These are phyloP conservation scores for Caenorhabditis sp. DNA, from an alignment of 2,888 invertebrate species.

Conservation along the genomic window DNA sequence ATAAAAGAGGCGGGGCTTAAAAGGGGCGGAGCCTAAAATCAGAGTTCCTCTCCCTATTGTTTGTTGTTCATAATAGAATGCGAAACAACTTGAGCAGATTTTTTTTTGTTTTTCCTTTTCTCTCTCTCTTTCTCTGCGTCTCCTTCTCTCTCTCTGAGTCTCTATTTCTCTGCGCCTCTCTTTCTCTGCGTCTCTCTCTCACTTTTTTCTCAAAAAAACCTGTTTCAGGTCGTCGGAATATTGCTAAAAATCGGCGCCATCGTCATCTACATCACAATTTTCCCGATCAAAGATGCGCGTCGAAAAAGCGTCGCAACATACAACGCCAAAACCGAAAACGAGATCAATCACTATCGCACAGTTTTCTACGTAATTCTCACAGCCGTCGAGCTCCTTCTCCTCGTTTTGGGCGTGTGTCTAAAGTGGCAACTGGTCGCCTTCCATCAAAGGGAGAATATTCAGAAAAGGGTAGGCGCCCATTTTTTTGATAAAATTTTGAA, in stretches of 20 bases:
- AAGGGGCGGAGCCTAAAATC: too few species aligned
- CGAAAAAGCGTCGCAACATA: not conserved
- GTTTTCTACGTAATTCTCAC: conserved; percentile 49
- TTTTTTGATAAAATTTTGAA: not conserved
- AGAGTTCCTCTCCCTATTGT: too few species aligned
- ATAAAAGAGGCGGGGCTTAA: too few species aligned
- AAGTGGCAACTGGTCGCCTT: conserved; percentile 55
- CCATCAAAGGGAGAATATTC: conserved; percentile 42
- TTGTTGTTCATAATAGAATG: too few species aligned
- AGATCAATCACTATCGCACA: conserved; percentile 38
- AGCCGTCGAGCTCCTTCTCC: conserved; percentile 35
- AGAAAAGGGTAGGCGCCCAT: conserved; percentile 32
- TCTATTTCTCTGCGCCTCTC: too few species aligned
- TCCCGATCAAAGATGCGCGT: conserved; percentile 31
- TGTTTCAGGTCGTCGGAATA: conserved; percentile 40
- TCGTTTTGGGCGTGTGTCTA: conserved; percentile 44
- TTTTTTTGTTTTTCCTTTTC: too few species aligned
- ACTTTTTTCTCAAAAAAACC: too few species aligned
- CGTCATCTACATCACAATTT: conserved; percentile 45
- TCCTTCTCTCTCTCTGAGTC: too few species aligned
- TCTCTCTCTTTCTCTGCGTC: too few species aligned
- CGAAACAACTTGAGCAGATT: too few species aligned
- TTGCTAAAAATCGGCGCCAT: conserved; percentile 52
- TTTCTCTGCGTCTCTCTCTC: too few species aligned
- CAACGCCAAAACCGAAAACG: conserved; percentile 22